A percentile compares a stretch with the other conserved stretches of the same genome.
phyloP scores from a whole-genome alignment of 2,113 vertebrate species.

The Noturus placidus region DNA sequence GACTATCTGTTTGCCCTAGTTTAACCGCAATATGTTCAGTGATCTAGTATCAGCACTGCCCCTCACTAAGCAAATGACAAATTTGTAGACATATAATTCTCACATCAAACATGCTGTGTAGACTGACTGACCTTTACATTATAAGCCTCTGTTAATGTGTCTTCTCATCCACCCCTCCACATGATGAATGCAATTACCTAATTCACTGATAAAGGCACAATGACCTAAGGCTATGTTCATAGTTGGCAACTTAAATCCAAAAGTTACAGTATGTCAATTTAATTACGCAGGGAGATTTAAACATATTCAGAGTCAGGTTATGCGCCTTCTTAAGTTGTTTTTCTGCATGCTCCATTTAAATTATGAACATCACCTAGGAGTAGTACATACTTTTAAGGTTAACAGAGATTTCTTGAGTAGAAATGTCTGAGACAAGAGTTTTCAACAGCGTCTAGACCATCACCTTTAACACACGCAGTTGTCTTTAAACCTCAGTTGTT shows the following conservation, averaged over 20 bases:
- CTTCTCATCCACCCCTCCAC: neutral
- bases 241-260: neutral
- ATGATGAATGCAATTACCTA: neutral
- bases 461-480: too few species aligned
- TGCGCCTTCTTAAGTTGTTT: neutral
- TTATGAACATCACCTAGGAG: neutral
- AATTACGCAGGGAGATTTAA: neutral
- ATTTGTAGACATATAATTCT: neutral
- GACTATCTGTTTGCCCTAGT: neutral
- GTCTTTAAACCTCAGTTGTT: too few species aligned
- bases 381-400: neutral
- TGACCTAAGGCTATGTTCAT: neutral
- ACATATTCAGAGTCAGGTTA: neutral
- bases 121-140: constrained; percentile 23
- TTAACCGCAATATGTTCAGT: neutral
- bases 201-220: neutral
- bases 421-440: neutral
- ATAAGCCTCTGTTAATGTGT: neutral
- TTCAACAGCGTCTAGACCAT: too few species aligned
- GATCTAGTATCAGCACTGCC: neutral
- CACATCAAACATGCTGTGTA: constrained; percentile 8
- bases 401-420: neutral
- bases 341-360: neutral
- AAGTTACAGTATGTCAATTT: too few species aligned
- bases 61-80: constrained; percentile 7